Base-by-base conservation (phyloP, 2,888 invertebrate species). In the Drosophila gaucha region DNA sequence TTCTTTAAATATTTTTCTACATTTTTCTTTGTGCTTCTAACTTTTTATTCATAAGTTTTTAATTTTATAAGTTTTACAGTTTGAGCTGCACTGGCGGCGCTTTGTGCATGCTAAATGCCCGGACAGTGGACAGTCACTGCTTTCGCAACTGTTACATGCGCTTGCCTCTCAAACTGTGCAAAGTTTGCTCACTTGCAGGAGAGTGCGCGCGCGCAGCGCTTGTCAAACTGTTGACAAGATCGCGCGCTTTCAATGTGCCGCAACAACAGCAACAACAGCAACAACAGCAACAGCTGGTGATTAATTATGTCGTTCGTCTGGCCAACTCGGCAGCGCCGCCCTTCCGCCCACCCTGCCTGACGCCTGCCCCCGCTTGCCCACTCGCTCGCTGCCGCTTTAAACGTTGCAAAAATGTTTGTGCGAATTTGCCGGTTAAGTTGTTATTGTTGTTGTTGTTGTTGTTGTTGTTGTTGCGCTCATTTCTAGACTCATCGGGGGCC, bases 241-340 rank as follows among this genome's bases (percentile, higher is more conserved):
- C 77, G 38, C 77, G 38, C 56, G 50, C 28, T 35, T 49, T 35
- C 16, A 47, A 30, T 36, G 30, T 14, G 22, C 22, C 30, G 9
- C 49, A 44, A 9, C 22, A 46, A 12, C 54, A 46, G 18, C 35
- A 30, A 3, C 52, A 46, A 22, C 54, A 51, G 20, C 38, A 60
- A 33, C 54, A 68, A 38, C 31, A 49, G 50, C 20, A 35, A 47
- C 47, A 24, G 12, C 47, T 54, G 58, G 54, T 74, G 75, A 74
- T 74, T 74, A 74, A 74, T 74, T 73, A 70, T 73, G 55, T 57
- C 51, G 74, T 67, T 67, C 46, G 73, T 49, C 60, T 57, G 73
- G 57, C 46, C 46, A 46, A 46, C 46, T 31, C 62, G 58, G 47
- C 71, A 57, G 65, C 59, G 44, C 26, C 66, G 35, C 22, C 51